Base-by-base conservation (phyloP, 2,888 invertebrate species). In the Incurvaria masculella region DNA sequence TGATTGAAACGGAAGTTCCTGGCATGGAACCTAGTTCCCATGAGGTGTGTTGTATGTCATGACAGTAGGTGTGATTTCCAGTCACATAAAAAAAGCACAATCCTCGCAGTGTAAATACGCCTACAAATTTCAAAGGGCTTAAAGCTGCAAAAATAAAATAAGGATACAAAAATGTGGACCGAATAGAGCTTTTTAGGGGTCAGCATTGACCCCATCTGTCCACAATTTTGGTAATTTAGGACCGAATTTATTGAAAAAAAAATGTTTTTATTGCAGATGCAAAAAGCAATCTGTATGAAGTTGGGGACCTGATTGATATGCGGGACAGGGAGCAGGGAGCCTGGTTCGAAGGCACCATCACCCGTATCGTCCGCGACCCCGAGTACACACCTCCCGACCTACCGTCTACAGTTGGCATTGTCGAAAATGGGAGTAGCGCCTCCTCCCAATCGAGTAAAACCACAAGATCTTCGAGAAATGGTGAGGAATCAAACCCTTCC, bases 321-420 rank as follows among this genome's bases (percentile, higher is more conserved):
- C 72, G 79, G 49, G 82, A 87, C 57, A 60, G 63, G n/a, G 72
- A 76, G 45, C 71, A 79, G 57, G 88, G 89, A 6, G 83, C 86
- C 8, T 91, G 91, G 91, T 84, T 84, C 64, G 90, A 91, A 68
- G 88, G 83, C 0, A 81, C 76, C 59, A 78, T 88, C 52, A 55
- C 72, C 2, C 72, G 76, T 55, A 84, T 86, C 54, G 74, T 81
- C 1, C 60, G 63, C 23, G 65, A 75, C 45, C 70, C 72, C 3
- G 45, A 56, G 8, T 44, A 23, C 44, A 23, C 14, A 8, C 23
- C 14, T 3, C 33, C 33, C 33, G 33, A 4, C 33, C n/a, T n/a
- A n/a, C n/a, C n/a, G n/a, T n/a, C n/a, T n/a, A n/a, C n/a, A n/a
- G n/a, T n/a, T n/a, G n/a, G n/a, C n/a, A n/a, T n/a, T n/a, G n/a